A percentile compares a stretch with the other conserved stretches of the same genome.
phyloP scores from a whole-genome alignment of 2,888 invertebrate species.

The Microplitis deprimator region DNA sequence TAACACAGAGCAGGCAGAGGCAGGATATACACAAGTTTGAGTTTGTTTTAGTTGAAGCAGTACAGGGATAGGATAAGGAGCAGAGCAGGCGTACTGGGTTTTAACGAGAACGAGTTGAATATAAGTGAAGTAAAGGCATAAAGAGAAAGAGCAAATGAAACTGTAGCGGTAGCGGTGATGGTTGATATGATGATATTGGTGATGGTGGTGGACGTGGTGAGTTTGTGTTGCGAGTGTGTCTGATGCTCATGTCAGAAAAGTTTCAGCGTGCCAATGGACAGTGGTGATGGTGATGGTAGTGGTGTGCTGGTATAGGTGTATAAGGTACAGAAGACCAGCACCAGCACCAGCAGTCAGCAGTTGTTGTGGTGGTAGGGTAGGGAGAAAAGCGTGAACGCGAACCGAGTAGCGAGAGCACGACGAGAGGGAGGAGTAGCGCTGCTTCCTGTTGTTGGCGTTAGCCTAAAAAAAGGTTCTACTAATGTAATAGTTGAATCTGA shows the following conservation, averaged over 20 bases:
- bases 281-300: conserved; percentile 12
- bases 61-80: background rate
- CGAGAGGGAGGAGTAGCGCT: conserved; percentile 55
- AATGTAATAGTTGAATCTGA: conserved; percentile 32
- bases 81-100: conserved; percentile 26
- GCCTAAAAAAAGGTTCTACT: conserved; percentile 57
- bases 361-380: background rate
- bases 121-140: background rate
- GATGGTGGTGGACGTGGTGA: background rate
- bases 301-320: conserved; percentile 44
- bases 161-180: conserved; percentile 33
- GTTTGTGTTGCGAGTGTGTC: conserved; percentile 37
- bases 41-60: background rate
- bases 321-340: too few relatives aligned
- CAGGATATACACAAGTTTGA: too few relatives aligned
- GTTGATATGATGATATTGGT: conserved; percentile 18
- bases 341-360: conserved; percentile 9
- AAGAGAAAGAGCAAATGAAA: conserved; percentile 6
- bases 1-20: too few relatives aligned
- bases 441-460: conserved; percentile 65
- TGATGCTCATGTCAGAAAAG: background rate
- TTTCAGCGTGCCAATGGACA: too few relatives aligned
- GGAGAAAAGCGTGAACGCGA: conserved; percentile 37
- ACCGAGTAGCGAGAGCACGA: background rate
- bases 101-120: background rate